Conservation (phyloP, 2,113 vertebrate species). For the Aegotheles bennettii region DNA sequence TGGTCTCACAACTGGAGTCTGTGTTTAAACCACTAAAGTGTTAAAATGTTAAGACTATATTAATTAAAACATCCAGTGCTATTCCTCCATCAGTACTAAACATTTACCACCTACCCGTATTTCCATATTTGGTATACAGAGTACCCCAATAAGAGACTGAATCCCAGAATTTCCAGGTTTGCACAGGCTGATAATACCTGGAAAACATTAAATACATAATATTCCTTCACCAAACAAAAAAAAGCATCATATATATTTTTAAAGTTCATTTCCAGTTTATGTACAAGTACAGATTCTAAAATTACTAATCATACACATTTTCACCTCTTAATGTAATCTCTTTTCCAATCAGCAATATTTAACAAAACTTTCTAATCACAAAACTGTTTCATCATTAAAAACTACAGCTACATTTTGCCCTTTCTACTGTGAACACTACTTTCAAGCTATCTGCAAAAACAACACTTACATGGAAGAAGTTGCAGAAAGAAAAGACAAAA, state of each 20-base stretch:
- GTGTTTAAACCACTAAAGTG: neutral
- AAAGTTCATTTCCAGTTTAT: neutral
- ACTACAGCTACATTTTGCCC: neutral
- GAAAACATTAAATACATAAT: slow-evolving; percentile 1
- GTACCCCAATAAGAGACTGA: slow-evolving; percentile 95
- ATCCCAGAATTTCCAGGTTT: slow-evolving; percentile 96
- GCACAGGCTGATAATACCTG: slow-evolving; percentile 97
- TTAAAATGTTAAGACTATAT: neutral
- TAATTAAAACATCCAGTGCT: neutral
- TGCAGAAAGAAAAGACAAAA: neutral
- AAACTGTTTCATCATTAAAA: neutral
- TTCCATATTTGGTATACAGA: slow-evolving; percentile 99
- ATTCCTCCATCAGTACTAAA: neutral
- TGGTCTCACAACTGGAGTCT: neutral
- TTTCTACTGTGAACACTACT: neutral
- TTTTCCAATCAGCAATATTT: neutral
- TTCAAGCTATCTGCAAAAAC: neutral
- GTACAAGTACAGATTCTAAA: neutral
- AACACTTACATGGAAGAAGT: neutral
- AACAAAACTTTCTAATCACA: neutral
- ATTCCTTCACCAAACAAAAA: neutral
- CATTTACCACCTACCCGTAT: slow-evolving; percentile 85
- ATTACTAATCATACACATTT: neutral
- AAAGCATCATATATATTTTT: neutral
- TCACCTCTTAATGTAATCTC: neutral